Conservation (phyloP, 23 tunicate species). For the Styela plicata region DNA sequence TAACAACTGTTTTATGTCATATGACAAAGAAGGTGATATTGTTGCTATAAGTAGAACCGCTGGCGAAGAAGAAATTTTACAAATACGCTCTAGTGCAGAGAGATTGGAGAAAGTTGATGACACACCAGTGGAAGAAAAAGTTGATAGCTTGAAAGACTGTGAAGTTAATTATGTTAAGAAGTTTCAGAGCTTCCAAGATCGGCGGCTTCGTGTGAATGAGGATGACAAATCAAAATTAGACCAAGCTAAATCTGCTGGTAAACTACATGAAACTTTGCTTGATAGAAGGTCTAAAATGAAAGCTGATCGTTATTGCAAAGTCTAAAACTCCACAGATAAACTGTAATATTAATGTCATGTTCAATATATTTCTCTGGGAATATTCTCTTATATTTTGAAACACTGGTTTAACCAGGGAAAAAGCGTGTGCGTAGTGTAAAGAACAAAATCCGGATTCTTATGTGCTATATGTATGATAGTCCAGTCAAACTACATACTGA, state of each 20-base stretch:
- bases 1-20: slow-evolving; percentile 79
- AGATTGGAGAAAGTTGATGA: slow-evolving; percentile 45
- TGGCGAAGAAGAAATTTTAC: slow-evolving; percentile 42
- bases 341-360: no score
- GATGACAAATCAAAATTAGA: slow-evolving; percentile 47
- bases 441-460: no score
- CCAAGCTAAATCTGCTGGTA: slow-evolving; percentile 57
- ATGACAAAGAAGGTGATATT: slow-evolving; percentile 84
- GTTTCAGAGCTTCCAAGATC: slow-evolving; percentile 93
- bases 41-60: slow-evolving; percentile 83
- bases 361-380: no score
- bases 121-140: slow-evolving; percentile 68
- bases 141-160: slow-evolving; percentile 59
- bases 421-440: no score
- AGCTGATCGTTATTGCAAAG: slow-evolving; percentile 81
- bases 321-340: neutral
- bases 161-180: slow-evolving; percentile 87
- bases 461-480: no score
- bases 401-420: no score
- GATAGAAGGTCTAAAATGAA: slow-evolving; percentile 93
- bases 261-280: slow-evolving; percentile 68
- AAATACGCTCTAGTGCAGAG: slow-evolving; percentile 55
- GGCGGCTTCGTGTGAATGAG: slow-evolving; percentile 61
- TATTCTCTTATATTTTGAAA: no score
- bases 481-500: no score